Conservation (phyloP, 1,140 invertebrate genomes). For the Oryctes rhinoceros region DNA sequence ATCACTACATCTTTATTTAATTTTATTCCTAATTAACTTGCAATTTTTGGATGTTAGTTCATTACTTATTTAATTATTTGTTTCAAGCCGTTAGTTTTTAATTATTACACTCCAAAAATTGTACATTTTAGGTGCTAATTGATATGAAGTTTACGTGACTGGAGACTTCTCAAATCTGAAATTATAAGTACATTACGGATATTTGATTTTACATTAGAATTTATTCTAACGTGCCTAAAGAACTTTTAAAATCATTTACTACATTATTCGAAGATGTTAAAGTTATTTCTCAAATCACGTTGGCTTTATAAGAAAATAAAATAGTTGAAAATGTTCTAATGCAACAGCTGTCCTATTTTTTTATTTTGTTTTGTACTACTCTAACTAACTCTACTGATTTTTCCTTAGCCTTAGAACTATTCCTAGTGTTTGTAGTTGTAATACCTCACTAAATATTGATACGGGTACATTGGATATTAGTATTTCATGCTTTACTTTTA, state of each 20-base stretch:
- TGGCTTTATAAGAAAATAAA: background rate
- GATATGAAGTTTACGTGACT: background rate
- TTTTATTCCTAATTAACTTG: background rate
- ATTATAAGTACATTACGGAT: too few relatives aligned
- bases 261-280: background rate
- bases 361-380: background rate
- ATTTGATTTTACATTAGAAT: too few relatives aligned
- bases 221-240: background rate
- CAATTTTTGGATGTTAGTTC: background rate
- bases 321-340: background rate
- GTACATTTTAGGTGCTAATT: background rate
- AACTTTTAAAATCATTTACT: background rate
- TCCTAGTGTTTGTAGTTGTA: background rate
- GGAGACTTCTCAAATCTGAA: background rate
- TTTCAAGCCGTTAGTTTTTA: background rate
- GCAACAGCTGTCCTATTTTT: conserved; percentile 27
- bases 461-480: too few relatives aligned
- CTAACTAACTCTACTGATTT: background rate
- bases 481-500: too few relatives aligned
- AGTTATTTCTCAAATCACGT: background rate
- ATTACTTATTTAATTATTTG: background rate
- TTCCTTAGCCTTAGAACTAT: background rate
- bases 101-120: background rate
- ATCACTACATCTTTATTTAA: background rate
- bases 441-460: too few relatives aligned